Conservation (phyloP, 2,888 invertebrate species). For the Caenorhabditis sulstoni region DNA sequence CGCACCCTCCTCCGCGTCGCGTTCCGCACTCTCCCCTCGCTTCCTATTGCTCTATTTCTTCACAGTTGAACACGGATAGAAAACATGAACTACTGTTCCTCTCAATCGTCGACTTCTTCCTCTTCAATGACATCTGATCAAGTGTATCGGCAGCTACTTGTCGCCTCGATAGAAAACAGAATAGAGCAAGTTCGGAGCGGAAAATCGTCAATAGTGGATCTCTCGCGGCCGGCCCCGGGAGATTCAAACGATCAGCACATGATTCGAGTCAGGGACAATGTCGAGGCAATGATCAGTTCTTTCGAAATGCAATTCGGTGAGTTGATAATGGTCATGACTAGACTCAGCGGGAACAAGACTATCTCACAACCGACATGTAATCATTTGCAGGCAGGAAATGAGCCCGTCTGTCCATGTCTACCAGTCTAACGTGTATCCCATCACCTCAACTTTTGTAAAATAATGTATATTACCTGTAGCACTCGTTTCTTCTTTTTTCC, state of each 20-base stretch:
- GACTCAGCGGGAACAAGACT: conserved; percentile 1
- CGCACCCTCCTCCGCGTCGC: conserved; percentile 10
- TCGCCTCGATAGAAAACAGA: conserved; percentile 17
- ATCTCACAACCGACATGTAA: too few relatives aligned
- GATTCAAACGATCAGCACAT: conserved; percentile 24
- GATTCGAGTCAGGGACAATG: conserved; percentile 7
- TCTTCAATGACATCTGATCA: background rate
- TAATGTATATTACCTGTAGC: conserved; percentile 46
- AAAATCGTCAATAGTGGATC: background rate
- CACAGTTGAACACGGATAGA: too few relatives aligned
- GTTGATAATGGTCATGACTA: conserved; percentile 1
- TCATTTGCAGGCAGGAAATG: too few relatives aligned
- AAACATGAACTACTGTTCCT: background rate
- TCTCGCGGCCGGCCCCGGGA: conserved; percentile 4
- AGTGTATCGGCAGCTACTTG: conserved; percentile 10
- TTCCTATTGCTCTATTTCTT: too few relatives aligned
- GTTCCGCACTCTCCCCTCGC: background rate
- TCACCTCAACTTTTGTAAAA: background rate
- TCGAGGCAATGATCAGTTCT: conserved; percentile 24
- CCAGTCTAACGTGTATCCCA: background rate
- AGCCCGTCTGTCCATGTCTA: too few relatives aligned
- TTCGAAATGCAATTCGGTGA: conserved; percentile 8
- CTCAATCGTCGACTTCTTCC: background rate
- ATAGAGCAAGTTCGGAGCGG: conserved; percentile 21
- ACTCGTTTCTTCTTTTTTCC: conserved; percentile 46